These are phyloP conservation scores for Cosmia pyralina DNA, from an alignment of 2,888 invertebrate species.

Conservation along the genomic window DNA sequence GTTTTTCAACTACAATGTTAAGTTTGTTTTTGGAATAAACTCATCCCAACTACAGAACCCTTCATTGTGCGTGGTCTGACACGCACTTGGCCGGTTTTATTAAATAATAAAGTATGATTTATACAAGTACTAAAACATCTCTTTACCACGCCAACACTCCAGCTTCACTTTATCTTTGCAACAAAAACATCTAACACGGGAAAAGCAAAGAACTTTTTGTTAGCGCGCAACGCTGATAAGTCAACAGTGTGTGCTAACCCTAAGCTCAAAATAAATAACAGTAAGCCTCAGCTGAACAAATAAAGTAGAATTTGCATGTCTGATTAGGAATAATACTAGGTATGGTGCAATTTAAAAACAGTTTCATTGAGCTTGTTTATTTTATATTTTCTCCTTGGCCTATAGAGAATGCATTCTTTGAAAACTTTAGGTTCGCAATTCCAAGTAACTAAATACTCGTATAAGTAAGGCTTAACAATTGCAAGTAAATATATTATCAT, in stretches of 20 bases:
- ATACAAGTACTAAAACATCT: neutral
- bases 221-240: neutral
- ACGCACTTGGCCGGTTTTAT: neutral
- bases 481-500: too few relatives aligned
- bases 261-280: conserved; percentile 32
- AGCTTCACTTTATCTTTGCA: neutral
- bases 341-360: neutral
- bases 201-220: conserved; percentile 29
- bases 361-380: too few relatives aligned
- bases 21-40: too few relatives aligned
- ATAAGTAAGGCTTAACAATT: too few relatives aligned
- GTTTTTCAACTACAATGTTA: too few relatives aligned
- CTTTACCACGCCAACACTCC: neutral
- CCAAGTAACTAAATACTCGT: too few relatives aligned
- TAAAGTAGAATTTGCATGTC: conserved; percentile 33
- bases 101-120: neutral
- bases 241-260: conserved; percentile 8
- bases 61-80: too few relatives aligned
- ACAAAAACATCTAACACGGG: conserved; percentile 26
- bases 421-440: too few relatives aligned
- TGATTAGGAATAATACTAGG: conserved; percentile 25
- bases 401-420: too few relatives aligned
- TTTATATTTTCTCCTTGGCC: too few relatives aligned
- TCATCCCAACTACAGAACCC: too few relatives aligned
- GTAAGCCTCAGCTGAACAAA: conserved; percentile 34